phyloP scores from a whole-genome alignment of 1,140 invertebrate species.

The Manduca sexta region DNA sequence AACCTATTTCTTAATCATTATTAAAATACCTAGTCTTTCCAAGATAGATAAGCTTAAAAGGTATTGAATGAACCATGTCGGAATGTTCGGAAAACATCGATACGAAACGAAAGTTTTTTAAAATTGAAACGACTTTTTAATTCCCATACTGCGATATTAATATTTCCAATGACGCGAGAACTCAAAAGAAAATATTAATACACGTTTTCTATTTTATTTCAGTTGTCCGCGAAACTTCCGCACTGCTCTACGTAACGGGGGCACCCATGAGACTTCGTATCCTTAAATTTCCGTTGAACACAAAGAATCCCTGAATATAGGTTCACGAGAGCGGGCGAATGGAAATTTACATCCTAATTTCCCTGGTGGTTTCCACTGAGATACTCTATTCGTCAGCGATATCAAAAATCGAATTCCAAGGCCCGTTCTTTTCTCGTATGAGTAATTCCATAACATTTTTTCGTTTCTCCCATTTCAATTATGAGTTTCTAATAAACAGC shows the following conservation, averaged over 20 bases:
- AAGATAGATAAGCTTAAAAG: too few relatives aligned
- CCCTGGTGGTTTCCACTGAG: conserved; percentile 43
- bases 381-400: conserved; percentile 50
- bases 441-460: background rate
- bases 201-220: conserved; percentile 1
- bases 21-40: too few relatives aligned
- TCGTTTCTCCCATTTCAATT: too few relatives aligned
- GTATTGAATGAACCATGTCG: too few relatives aligned
- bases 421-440: too few relatives aligned
- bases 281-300: conserved; percentile 67
- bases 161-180: background rate
- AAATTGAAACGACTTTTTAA: too few relatives aligned
- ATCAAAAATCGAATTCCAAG: conserved; percentile 40
- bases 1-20: too few relatives aligned
- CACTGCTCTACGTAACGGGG: conserved; percentile 12
- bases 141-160: background rate
- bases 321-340: conserved; percentile 48
- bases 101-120: too few relatives aligned
- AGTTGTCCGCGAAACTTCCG: background rate
- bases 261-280: conserved; percentile 41
- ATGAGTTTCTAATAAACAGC: too few relatives aligned
- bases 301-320: conserved; percentile 65
- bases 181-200: background rate
- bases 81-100: too few relatives aligned
- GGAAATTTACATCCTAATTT: conserved; percentile 70